Percentiles rank a stretch among this genome's conserved stretches.
phyloP scores from a whole-genome alignment of 2,797 vertebrate genomes.

The Phaenicophaeus curvirostris region DNA sequence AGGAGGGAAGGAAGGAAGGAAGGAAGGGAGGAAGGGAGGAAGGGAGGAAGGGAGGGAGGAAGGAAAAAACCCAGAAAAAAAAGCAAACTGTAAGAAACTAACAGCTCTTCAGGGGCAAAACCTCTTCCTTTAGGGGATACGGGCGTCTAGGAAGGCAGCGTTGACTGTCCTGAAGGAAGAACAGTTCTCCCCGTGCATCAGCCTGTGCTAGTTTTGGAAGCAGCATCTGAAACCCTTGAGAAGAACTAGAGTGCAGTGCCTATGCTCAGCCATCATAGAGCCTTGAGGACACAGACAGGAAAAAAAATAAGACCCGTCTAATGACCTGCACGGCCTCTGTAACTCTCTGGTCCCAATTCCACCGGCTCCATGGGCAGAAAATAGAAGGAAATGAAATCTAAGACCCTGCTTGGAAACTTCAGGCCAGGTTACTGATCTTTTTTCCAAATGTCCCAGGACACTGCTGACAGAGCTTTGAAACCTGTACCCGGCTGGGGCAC shows the following conservation, averaged over 20 bases:
- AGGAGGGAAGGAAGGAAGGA: too few relatives aligned
- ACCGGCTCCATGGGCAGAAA: background rate
- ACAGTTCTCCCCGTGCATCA: background rate
- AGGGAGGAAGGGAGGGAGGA: too few relatives aligned
- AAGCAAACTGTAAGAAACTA: background rate
- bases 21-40: too few relatives aligned
- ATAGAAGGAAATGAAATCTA: conserved; percentile 10
- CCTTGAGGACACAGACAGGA: background rate
- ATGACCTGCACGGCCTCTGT: background rate
- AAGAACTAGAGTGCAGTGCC: background rate
- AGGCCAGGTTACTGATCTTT: background rate
- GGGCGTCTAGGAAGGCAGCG: background rate
- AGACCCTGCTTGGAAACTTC: background rate
- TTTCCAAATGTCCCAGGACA: background rate
- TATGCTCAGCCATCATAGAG: background rate
- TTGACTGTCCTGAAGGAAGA: background rate
- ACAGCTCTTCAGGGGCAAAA: background rate
- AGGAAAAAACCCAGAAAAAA: background rate
- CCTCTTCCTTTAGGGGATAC: background rate
- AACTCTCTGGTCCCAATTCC: background rate
- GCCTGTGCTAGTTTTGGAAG: background rate
- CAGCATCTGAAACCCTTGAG: background rate
- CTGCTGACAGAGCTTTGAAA: conserved; percentile 1
- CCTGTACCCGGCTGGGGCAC: background rate
- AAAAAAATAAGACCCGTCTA: background rate